These are phyloP conservation scores for Digitonthophagus gazella DNA, from an alignment of 2,888 invertebrate genomes.

Conservation along the genomic window DNA sequence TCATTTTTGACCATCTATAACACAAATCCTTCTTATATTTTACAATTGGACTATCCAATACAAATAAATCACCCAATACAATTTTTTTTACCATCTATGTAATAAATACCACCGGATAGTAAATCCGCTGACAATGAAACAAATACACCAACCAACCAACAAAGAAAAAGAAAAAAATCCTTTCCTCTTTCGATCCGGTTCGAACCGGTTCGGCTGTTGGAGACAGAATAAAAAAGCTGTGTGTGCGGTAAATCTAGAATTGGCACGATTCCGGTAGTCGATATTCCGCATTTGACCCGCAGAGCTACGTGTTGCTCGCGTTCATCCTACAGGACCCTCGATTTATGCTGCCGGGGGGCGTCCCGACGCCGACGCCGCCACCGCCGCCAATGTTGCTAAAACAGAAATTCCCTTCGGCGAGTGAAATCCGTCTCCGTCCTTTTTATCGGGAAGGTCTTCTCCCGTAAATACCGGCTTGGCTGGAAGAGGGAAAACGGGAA, in stretches of 20 bases:
- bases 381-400: neutral
- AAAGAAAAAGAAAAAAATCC: neutral
- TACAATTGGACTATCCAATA: too few species aligned
- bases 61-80: neutral
- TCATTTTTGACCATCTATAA: too few species aligned
- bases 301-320: conserved; percentile 10
- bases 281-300: conserved; percentile 16
- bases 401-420: conserved; percentile 14
- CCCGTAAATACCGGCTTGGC: neutral
- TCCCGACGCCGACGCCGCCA: neutral
- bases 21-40: too few species aligned
- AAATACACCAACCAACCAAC: neutral
- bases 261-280: conserved; percentile 8
- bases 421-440: conserved; percentile 9
- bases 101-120: neutral
- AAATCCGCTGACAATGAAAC: neutral
- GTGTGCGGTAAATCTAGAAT: conserved; percentile 6
- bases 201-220: too few species aligned
- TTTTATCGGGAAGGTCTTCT: too few species aligned
- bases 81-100: neutral
- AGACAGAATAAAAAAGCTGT: neutral
- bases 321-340: neutral
- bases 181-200: too few species aligned
- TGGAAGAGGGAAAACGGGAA: conserved; percentile 4
- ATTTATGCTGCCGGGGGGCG: neutral